Evolutionary conservation across 2,797 vertebrate genomes (phyloP).

Genomic region (Channa striata): DNA sequence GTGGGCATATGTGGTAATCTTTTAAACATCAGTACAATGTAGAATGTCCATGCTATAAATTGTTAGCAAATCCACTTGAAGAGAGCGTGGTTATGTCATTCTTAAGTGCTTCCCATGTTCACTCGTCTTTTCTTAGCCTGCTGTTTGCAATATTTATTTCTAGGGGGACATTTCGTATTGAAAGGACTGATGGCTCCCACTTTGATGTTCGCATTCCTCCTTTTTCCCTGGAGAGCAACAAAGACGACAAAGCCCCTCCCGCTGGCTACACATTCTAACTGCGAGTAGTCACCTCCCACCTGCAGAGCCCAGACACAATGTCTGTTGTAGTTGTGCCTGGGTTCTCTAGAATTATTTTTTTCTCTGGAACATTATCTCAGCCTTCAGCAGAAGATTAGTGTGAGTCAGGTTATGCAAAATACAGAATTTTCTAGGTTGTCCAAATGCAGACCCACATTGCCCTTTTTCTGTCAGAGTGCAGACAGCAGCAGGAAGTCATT

Average conservation of each 20-base stretch:
- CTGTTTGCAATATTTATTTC: constrained; percentile 31
- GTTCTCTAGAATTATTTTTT: constrained; percentile 30
- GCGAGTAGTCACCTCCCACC: constrained; percentile 1
- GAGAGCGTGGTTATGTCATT: not conserved
- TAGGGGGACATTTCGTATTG: constrained; percentile 98
- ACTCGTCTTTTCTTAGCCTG: not conserved
- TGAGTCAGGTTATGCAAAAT: constrained; percentile 31
- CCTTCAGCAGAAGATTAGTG: constrained; percentile 31
- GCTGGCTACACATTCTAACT: constrained; percentile 84
- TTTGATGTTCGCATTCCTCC: constrained; percentile 98
- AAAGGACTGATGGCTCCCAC: constrained; percentile 96
- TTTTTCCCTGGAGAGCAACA: constrained; percentile 97
- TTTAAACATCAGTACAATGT: not conserved
- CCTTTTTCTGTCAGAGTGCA: constrained; percentile 2
- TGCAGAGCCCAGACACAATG: not conserved
- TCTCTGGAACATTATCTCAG: constrained; percentile 31
- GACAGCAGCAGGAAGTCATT: constrained; percentile 11
- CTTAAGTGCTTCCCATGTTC: not conserved
- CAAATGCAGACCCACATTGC: constrained; percentile 4
- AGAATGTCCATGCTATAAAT: not conserved
- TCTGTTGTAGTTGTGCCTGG: constrained; percentile 15
- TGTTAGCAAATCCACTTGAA: not conserved
- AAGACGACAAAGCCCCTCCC: constrained; percentile 85
- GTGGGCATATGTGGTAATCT: constrained; percentile 98
- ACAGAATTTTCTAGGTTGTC: constrained; percentile 31